A percentile compares a stretch with the other conserved stretches of the same genome.
Evolutionary conservation across 2,888 invertebrate species (phyloP).

Genomic region (Pharmacophagus antenor): DNA sequence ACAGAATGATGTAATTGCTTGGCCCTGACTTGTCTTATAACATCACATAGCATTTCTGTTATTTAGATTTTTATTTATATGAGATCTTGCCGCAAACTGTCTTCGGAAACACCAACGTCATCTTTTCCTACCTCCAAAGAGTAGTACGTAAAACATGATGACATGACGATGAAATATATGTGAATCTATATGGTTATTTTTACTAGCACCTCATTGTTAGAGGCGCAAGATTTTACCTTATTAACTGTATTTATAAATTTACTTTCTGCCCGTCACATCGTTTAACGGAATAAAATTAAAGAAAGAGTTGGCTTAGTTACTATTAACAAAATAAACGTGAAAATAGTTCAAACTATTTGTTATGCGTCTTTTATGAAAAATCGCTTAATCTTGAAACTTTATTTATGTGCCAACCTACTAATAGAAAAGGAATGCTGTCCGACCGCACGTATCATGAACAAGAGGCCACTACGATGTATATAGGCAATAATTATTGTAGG

Average conservation of each 20-base stretch:
- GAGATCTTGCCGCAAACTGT: background rate
- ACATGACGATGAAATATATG: no score
- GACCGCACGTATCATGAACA: slow-evolving; percentile 38
- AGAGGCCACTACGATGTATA: slow-evolving; percentile 30
- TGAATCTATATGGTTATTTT: no score
- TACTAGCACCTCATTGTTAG: no score
- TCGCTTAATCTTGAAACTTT: slow-evolving; percentile 37
- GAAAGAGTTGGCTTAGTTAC: no score
- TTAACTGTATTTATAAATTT: no score
- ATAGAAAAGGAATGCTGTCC: slow-evolving; percentile 48
- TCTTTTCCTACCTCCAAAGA: no score
- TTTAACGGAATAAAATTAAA: no score
- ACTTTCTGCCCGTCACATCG: no score
- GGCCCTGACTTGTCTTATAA: slow-evolving; percentile 37
- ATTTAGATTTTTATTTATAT: background rate
- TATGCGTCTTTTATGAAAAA: slow-evolving; percentile 32
- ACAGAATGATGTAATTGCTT: slow-evolving; percentile 46
- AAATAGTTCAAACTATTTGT: background rate
- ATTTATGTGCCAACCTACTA: slow-evolving; percentile 40
- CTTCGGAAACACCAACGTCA: background rate
- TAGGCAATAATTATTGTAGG: slow-evolving; percentile 30
- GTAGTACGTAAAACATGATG: no score
- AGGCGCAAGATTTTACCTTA: no score
- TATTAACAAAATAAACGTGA: background rate
- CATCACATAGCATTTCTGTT: background rate